A percentile compares a stretch with the other conserved stretches of the same genome.
Conservation (phyloP, 2,797 vertebrate genomes). For the Notolepis coatsorum region DNA sequence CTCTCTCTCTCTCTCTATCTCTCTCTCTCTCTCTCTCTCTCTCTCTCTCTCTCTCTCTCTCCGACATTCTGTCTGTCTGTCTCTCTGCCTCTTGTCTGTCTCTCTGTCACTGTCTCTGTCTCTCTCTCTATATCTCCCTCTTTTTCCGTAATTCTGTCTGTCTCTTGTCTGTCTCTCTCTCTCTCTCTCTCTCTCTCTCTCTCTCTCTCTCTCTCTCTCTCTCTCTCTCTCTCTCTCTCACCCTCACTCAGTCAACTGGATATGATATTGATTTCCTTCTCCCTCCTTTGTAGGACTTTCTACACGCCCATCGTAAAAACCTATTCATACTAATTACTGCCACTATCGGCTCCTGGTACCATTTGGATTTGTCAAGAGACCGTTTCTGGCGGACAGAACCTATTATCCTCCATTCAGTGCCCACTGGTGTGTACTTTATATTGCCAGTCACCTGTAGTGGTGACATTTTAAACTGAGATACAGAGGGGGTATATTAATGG, state of each 20-base stretch:
- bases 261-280: slow-evolving; percentile 18
- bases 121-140: neutral
- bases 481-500: slow-evolving; percentile 49
- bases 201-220: slow-evolving; percentile 9
- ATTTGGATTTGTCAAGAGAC: neutral
- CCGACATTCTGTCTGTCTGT: too few relatives aligned
- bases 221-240: neutral
- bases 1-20: too few relatives aligned
- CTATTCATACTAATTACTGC: slow-evolving; percentile 60
- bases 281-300: slow-evolving; percentile 21
- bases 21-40: neutral
- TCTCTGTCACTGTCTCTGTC: neutral
- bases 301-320: slow-evolving; percentile 38
- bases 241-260: neutral
- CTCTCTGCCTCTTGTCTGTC: too few relatives aligned
- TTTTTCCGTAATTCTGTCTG: slow-evolving; percentile 1
- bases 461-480: slow-evolving; percentile 57
- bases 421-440: slow-evolving; percentile 33
- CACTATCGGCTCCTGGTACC: slow-evolving; percentile 31
- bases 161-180: slow-evolving; percentile 8
- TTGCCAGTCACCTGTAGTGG: slow-evolving; percentile 54
- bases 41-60: too few relatives aligned
- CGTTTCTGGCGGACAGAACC: slow-evolving; percentile 20
- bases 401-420: slow-evolving; percentile 50
- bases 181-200: neutral